These are phyloP conservation scores for Uria aalge DNA, from an alignment of 2,113 vertebrate genomes.

Conservation along the genomic window DNA sequence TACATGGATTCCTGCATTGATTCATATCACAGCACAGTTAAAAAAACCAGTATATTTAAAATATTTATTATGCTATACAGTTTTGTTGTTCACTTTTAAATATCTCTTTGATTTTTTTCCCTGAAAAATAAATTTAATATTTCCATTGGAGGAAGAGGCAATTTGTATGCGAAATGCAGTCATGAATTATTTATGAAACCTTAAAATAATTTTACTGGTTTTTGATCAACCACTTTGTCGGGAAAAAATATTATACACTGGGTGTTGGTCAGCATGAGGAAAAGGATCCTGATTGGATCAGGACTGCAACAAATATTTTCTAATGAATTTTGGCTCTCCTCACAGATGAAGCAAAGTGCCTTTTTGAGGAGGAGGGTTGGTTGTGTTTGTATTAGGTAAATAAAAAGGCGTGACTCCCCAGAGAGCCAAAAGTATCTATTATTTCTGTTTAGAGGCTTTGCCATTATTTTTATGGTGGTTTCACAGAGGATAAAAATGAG, in stretches of 20 bases:
- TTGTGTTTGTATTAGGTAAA: not conserved
- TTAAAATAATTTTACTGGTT: not conserved
- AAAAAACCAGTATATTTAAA: not conserved
- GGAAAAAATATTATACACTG: not conserved
- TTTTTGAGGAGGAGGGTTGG: not conserved
- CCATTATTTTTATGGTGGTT: constrained; percentile 16
- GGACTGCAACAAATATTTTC: not conserved
- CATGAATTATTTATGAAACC: constrained; percentile 30
- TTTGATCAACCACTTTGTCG: not conserved
- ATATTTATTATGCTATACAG: not conserved
- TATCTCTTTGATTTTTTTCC: not conserved
- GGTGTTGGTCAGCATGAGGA: not conserved
- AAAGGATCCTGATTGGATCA: not conserved
- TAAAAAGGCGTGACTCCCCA: not conserved
- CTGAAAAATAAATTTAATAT: not conserved
- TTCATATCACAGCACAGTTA: not conserved
- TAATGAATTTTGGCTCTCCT: not conserved
- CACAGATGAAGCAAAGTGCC: not conserved
- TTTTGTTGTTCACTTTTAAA: not conserved
- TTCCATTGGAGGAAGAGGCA: not conserved
- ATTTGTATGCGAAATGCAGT: constrained; percentile 13
- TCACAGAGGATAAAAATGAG: constrained; percentile 31
- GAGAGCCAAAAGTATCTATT: not conserved
- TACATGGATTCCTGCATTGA: not conserved
- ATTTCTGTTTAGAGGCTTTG: constrained; percentile 4